phyloP scores from a whole-genome alignment of 2,888 invertebrate genomes.

The Drosophila prostipennis region DNA sequence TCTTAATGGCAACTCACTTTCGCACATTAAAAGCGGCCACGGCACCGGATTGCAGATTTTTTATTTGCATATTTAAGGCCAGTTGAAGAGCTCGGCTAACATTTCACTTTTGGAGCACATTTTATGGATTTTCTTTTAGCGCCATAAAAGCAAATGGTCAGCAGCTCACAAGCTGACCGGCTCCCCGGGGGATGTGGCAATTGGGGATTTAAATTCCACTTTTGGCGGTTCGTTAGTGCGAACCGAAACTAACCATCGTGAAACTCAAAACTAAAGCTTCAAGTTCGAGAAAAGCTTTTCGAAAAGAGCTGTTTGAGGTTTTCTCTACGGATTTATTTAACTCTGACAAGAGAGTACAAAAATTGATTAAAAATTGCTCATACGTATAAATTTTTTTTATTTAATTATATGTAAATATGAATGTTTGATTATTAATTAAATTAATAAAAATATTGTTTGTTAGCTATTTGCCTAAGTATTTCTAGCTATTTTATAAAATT shows the following conservation, averaged over 20 bases:
- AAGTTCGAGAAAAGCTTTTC: neutral
- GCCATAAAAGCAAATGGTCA: conserved; percentile 13
- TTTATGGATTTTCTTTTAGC: conserved; percentile 29
- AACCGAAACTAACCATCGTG: conserved; percentile 21
- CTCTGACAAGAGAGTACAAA: too few relatives aligned
- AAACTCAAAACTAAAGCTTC: conserved; percentile 22
- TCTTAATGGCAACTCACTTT: conserved; percentile 47
- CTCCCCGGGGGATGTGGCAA: neutral
- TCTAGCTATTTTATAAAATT: too few relatives aligned
- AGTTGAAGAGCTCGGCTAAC: conserved; percentile 28
- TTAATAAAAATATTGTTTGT: too few relatives aligned
- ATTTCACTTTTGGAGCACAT: conserved; percentile 59
- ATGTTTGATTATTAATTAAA: too few relatives aligned
- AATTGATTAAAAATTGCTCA: too few relatives aligned
- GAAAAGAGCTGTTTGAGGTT: neutral
- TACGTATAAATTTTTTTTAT: too few relatives aligned
- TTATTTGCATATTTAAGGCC: conserved; percentile 55
- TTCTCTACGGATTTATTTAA: too few relatives aligned
- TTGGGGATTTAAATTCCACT: conserved; percentile 8
- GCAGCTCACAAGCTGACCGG: neutral
- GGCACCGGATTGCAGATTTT: conserved; percentile 29
- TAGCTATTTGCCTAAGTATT: too few relatives aligned
- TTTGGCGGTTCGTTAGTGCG: conserved; percentile 18
- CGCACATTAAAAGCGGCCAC: conserved; percentile 55
- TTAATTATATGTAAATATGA: too few relatives aligned